Base-by-base conservation (phyloP, 2,888 invertebrate genomes). In the Rhopalosiphum nymphaeae region DNA sequence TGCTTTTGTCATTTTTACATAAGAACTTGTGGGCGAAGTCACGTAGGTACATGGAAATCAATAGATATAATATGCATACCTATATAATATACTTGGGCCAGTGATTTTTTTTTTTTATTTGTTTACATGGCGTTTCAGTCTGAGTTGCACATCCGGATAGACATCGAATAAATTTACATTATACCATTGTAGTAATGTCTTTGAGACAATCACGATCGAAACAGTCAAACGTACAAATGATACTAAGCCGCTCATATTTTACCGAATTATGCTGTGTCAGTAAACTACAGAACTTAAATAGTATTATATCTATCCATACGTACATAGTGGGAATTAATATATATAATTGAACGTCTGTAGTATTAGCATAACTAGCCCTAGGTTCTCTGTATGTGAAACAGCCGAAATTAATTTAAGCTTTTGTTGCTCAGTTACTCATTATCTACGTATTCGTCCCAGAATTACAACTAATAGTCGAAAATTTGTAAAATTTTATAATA, bases 1-100 rank as follows among this genome's bases (percentile, higher is more conserved):
- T n/a, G 57, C 86, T n/a, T 57, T 78, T 78, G 36, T 78, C 36
- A 78, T 78, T 78, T 78, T 21, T 29, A 78, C 36, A 57, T 86
- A 42, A 36, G 57, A 78, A 85, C 36, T 92, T 49, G 92, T 92
- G 92, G 92, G 92, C 88, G 67, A 92, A 61, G 36, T 88, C 42
- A 53, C 84, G 16, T 53, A 86, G 29, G 44, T 44, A 42, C 46
- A 87, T 88, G 49, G 26, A 67, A 92, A 67, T 88, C 88, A 42
- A 92, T 86, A 92, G 36, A 87, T 86, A 56, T 42, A 91, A n/a
- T 36, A 49, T 42, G 56, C 16, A 5, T 13, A n/a, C n/a, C n/a
- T n/a, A 7, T 7, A 46, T 46, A 46, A 46, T 46, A 26, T 26
- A 44, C 25, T 53, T 3, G 26, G 53, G 91, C 29, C 29, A 84